Percentiles rank a stretch among this genome's conserved stretches.
These are phyloP conservation scores for Peromyscus nudipes DNA, from an alignment of 2,797 vertebrate genomes.

Conservation along the genomic window DNA sequence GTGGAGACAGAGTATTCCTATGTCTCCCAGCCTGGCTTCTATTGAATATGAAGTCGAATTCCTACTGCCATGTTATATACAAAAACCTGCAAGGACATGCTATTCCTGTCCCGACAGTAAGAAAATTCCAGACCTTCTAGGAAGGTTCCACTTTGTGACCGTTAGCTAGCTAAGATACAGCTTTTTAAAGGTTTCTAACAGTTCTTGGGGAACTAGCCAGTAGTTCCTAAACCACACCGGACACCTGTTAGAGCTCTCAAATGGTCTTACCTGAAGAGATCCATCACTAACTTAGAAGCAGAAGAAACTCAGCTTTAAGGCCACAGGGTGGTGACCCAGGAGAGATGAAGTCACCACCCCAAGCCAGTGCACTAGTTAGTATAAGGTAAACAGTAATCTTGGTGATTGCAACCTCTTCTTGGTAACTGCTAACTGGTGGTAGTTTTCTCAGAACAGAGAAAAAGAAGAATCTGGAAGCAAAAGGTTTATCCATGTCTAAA, in stretches of 20 bases:
- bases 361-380: not conserved
- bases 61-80: not conserved
- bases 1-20: not conserved
- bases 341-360: not conserved
- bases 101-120: not conserved
- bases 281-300: not conserved
- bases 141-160: not conserved
- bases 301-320: slow-evolving; percentile 6
- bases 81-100: not conserved
- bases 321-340: too few relatives aligned
- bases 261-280: slow-evolving; percentile 53
- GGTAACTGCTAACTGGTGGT: not conserved
- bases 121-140: not conserved
- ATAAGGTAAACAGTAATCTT: not conserved
- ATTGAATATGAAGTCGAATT: not conserved
- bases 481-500: not conserved
- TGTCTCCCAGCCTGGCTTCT: not conserved
- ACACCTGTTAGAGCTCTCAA: slow-evolving; percentile 61
- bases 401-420: not conserved
- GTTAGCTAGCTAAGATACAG: not conserved
- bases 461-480: slow-evolving; percentile 11
- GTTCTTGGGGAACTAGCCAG: not conserved
- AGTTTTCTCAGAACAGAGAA: not conserved
- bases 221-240: not conserved
- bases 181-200: slow-evolving; percentile 32